Evolutionary conservation across 1,140 invertebrate species (phyloP).

Genomic region (Heliconius congener): DNA sequence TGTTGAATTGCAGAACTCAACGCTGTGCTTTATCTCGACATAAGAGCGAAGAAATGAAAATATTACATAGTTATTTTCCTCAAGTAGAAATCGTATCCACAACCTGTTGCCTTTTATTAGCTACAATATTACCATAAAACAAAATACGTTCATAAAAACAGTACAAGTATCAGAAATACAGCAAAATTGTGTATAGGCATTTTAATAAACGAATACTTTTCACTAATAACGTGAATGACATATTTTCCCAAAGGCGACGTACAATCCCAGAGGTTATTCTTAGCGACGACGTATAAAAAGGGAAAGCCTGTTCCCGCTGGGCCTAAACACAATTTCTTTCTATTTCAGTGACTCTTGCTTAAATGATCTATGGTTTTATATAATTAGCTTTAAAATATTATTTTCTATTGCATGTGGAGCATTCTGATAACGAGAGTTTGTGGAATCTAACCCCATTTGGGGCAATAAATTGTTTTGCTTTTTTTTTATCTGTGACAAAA

Average conservation of each 20-base stretch:
- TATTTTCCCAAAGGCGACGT: constrained; percentile 8
- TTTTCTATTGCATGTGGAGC: no score
- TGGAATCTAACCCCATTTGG: no score
- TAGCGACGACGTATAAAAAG: constrained; percentile 21
- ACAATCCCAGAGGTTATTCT: constrained; percentile 28
- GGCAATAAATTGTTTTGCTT: no score
- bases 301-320: constrained; percentile 25
- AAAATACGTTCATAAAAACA: not conserved
- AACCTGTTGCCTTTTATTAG: no score
- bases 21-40: no score
- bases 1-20: no score
- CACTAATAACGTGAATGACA: constrained; percentile 11
- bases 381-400: not conserved
- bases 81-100: no score
- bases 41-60: no score
- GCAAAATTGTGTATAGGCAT: not conserved
- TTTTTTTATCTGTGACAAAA: no score
- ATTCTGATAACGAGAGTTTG: no score
- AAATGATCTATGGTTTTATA: not conserved
- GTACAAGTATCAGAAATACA: not conserved
- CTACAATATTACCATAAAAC: no score
- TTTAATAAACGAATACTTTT: constrained; percentile 16
- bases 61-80: no score
- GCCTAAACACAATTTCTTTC: not conserved
- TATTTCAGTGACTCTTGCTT: not conserved